Conservation (phyloP, 2,797 vertebrate genomes). For the Phrynocephalus guinanensis region DNA sequence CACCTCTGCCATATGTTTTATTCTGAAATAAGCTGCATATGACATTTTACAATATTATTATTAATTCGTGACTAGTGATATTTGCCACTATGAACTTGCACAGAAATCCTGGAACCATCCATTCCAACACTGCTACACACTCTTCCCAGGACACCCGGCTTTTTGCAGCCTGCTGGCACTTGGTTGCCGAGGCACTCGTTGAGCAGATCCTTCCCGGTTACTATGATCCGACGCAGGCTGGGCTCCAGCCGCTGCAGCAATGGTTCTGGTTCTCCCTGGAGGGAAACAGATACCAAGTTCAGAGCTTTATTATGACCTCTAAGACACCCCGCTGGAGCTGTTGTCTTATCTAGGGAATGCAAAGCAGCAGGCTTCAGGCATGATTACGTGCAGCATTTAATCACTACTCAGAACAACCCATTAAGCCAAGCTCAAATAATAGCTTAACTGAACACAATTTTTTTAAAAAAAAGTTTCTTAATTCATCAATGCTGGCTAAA, state of each 20-base stretch:
- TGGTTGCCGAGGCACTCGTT: constrained; percentile 89
- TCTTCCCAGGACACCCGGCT: constrained; percentile 81
- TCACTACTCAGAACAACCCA: neutral
- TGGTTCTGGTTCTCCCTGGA: constrained; percentile 86
- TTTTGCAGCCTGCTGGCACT: constrained; percentile 90
- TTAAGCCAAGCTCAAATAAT: neutral
- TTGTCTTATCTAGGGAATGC: constrained; percentile 9
- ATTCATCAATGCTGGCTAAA: neutral
- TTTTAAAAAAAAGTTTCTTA: neutral
- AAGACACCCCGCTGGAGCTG: neutral
- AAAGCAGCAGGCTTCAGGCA: neutral
- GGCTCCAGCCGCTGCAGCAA: constrained; percentile 58
- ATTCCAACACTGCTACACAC: constrained; percentile 37
- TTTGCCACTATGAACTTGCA: neutral
- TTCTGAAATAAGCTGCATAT: neutral
- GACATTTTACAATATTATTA: neutral
- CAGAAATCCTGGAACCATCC: neutral
- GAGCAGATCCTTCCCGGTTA: constrained; percentile 84
- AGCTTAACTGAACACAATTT: constrained; percentile 1
- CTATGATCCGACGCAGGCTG: constrained; percentile 80
- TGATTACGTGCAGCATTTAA: constrained; percentile 36
- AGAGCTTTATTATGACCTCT: neutral
- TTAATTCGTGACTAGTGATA: neutral
- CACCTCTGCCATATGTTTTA: neutral
- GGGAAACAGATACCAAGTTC: constrained; percentile 43